Evolutionary conservation across 2,797 vertebrate genomes (phyloP).

Genomic region (Prionace glauca): DNA sequence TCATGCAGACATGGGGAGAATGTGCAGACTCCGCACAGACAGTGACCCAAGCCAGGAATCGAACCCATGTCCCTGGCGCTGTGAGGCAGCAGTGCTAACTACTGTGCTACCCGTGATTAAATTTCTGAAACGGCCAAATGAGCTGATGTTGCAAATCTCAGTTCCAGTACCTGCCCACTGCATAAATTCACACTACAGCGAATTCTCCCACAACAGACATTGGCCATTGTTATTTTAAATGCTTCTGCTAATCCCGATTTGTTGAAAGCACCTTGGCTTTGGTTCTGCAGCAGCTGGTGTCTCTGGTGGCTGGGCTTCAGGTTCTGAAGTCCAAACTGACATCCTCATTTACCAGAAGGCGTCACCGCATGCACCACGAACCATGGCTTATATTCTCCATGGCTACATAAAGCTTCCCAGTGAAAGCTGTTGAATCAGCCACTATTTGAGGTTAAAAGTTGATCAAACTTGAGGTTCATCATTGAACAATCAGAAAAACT

Average conservation of each 20-base stretch:
- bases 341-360: background rate
- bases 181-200: background rate
- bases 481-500: background rate
- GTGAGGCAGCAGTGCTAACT: no score
- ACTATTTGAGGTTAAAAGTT: background rate
- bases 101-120: no score
- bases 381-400: background rate
- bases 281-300: background rate
- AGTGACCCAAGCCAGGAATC: no score
- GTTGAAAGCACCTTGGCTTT: background rate
- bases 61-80: no score
- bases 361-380: background rate
- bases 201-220: background rate
- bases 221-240: background rate
- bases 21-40: no score
- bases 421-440: background rate
- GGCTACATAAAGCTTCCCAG: background rate
- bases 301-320: background rate
- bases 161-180: no score
- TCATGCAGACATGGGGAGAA: no score
- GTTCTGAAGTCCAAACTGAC: background rate
- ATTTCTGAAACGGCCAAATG: background rate
- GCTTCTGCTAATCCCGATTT: background rate
- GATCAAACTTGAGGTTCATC: background rate
- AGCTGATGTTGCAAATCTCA: background rate